A percentile compares a stretch with the other conserved stretches of the same genome.
Evolutionary conservation across 2,888 invertebrate genomes (phyloP).

Genomic region (Eudasyphora cyanicolor): DNA sequence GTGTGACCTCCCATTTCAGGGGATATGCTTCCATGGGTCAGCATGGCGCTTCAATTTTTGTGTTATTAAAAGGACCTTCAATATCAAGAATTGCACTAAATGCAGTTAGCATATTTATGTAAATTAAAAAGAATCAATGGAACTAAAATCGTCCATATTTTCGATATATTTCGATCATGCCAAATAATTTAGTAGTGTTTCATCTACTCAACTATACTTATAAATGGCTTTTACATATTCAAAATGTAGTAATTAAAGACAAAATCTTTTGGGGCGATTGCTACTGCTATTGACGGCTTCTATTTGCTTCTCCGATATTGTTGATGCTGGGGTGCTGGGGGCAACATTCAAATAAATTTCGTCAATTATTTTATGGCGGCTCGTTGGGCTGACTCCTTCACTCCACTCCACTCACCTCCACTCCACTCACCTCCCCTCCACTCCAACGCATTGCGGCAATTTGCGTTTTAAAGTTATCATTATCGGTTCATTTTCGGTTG

Average conservation of each 20-base stretch:
- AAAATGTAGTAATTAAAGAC: conserved; percentile 49
- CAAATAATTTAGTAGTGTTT: not conserved
- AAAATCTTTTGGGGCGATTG: conserved; percentile 5
- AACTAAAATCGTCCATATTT: no score
- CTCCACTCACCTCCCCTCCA: not conserved
- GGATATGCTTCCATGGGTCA: no score
- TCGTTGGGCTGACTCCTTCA: no score
- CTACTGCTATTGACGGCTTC: not conserved
- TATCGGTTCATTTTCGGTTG: conserved; percentile 22
- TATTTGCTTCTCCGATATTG: not conserved
- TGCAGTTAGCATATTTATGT: no score
- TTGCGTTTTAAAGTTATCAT: conserved; percentile 6
- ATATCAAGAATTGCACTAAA: no score
- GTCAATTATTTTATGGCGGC: no score
- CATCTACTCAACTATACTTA: not conserved
- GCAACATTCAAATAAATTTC: conserved; percentile 36
- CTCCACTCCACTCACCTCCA: no score
- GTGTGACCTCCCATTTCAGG: no score
- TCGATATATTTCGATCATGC: not conserved
- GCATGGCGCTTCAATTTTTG: no score
- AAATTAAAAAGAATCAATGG: no score
- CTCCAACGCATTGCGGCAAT: not conserved
- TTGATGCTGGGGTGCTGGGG: not conserved
- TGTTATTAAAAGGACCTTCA: no score
- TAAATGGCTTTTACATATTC: conserved; percentile 40